Evolutionary conservation across 1,140 invertebrate genomes (phyloP).

Genomic region (Gonioctena quinquepunctata): DNA sequence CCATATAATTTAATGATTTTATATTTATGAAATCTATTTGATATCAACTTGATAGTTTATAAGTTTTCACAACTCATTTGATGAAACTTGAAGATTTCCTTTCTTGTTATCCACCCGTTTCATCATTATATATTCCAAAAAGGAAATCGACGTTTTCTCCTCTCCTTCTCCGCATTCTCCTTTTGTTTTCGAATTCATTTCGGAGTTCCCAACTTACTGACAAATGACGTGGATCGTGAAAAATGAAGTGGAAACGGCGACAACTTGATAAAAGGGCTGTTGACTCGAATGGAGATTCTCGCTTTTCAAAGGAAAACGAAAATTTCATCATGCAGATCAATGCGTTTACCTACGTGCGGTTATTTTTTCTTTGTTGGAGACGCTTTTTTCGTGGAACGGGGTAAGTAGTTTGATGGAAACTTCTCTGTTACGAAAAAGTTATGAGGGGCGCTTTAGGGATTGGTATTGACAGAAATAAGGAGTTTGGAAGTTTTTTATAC

Average conservation of each 20-base stretch:
- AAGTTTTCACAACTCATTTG: too few relatives aligned
- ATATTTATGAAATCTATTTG: too few relatives aligned
- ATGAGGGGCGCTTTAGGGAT: neutral
- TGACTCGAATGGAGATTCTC: constrained; percentile 20
- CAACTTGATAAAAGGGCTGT: constrained; percentile 51
- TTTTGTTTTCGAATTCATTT: constrained; percentile 54
- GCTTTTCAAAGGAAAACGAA: constrained; percentile 10
- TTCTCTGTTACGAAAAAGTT: neutral
- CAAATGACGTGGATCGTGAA: constrained; percentile 54
- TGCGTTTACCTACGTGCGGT: constrained; percentile 8
- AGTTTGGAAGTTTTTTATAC: neutral
- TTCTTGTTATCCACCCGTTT: too few relatives aligned
- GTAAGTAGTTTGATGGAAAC: neutral
- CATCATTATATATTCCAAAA: neutral
- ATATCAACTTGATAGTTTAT: too few relatives aligned
- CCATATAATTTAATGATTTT: too few relatives aligned
- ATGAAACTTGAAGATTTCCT: too few relatives aligned
- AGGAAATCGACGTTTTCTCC: neutral
- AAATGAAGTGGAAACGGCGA: constrained; percentile 51
- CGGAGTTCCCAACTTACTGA: constrained; percentile 53
- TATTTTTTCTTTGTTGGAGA: neutral
- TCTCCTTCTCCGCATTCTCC: constrained; percentile 39
- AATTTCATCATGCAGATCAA: constrained; percentile 18
- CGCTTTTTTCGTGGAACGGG: neutral
- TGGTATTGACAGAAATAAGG: neutral